A percentile compares a stretch with the other conserved stretches of the same genome.
These are phyloP conservation scores for Coboldia fuscipes DNA, from an alignment of 1,140 invertebrate genomes.

Conservation along the genomic window DNA sequence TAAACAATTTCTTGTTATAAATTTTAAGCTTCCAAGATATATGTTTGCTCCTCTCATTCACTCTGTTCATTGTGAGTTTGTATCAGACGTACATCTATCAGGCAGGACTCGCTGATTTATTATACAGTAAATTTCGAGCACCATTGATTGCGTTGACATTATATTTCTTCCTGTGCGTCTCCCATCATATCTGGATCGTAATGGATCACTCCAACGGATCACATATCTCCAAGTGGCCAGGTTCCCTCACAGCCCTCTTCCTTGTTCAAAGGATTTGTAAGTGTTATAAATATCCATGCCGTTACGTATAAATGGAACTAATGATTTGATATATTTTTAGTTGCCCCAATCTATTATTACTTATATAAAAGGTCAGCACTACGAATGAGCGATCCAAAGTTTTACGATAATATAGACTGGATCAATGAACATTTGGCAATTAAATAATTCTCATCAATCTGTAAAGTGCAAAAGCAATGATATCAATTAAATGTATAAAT, in stretches of 20 bases:
- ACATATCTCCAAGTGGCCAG: slow-evolving; percentile 25
- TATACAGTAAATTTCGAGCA: slow-evolving; percentile 35
- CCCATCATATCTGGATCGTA: slow-evolving; percentile 32
- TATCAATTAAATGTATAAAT: too few species aligned
- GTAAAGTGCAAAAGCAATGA: too few species aligned
- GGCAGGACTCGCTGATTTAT: slow-evolving; percentile 41
- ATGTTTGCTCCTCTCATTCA: slow-evolving; percentile 37
- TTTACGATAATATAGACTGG: slow-evolving; percentile 49
- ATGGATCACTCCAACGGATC: slow-evolving; percentile 28
- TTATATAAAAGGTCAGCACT: slow-evolving; percentile 47
- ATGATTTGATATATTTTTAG: slow-evolving; percentile 21
- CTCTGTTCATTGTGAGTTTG: slow-evolving; percentile 37
- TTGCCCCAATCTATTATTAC: slow-evolving; percentile 50
- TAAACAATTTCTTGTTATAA: slow-evolving; percentile 3
- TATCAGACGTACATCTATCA: slow-evolving; percentile 54
- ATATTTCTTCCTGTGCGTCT: slow-evolving; percentile 31
- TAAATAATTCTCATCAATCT: slow-evolving; percentile 18
- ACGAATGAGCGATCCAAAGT: slow-evolving; percentile 44
- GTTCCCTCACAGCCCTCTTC: slow-evolving; percentile 31
- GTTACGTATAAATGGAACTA: not conserved
- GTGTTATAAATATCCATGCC: not conserved
- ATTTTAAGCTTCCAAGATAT: slow-evolving; percentile 41
- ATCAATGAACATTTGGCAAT: slow-evolving; percentile 29
- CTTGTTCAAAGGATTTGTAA: slow-evolving; percentile 25
- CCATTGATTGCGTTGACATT: slow-evolving; percentile 28